Conservation (phyloP, 2,113 vertebrate species). For the Phyllopteryx taeniolatus region DNA sequence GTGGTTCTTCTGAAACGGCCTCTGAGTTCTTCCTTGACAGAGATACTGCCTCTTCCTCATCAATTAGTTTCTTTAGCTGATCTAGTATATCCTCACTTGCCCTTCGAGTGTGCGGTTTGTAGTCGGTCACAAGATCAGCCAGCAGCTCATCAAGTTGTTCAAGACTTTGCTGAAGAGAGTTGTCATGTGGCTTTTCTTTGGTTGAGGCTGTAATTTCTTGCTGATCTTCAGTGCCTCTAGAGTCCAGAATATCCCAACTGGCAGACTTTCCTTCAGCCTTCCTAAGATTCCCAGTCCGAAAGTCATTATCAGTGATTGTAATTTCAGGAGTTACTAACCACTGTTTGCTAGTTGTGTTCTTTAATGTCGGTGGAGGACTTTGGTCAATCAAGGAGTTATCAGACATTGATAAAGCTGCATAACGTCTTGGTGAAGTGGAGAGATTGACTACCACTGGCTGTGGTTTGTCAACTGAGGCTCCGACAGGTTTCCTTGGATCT, state of each 20-base stretch:
- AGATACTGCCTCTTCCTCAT: slow-evolving; percentile 70
- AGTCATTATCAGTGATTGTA: slow-evolving; percentile 97
- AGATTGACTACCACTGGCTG: slow-evolving; percentile 92
- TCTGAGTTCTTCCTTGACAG: slow-evolving; percentile 65
- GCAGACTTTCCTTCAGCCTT: slow-evolving; percentile 76
- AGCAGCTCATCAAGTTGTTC: slow-evolving; percentile 96
- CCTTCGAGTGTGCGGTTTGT: slow-evolving; percentile 77
- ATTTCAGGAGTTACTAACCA: slow-evolving; percentile 96
- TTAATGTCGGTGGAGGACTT: slow-evolving; percentile 76
- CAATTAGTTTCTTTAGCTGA: slow-evolving; percentile 84
- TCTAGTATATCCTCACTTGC: slow-evolving; percentile 80
- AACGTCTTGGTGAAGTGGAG: slow-evolving; percentile 93
- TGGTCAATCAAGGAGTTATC: slow-evolving; percentile 91
- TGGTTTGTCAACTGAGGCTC: slow-evolving; percentile 78
- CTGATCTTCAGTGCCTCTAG: slow-evolving; percentile 54
- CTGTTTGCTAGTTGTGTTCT: slow-evolving; percentile 71
- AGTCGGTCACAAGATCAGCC: slow-evolving; percentile 93
- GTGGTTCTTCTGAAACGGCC: slow-evolving; percentile 59
- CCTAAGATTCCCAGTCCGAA: slow-evolving; percentile 71
- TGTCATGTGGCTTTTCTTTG: slow-evolving; percentile 74
- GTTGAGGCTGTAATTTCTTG: slow-evolving; percentile 56
- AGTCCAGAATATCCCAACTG: slow-evolving; percentile 83
- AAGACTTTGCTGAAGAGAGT: slow-evolving; percentile 87
- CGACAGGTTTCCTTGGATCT: slow-evolving; percentile 74
- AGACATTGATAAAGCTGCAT: slow-evolving; percentile 92